Percentiles rank a stretch among this genome's conserved stretches.
Evolutionary conservation across 2,113 vertebrate genomes (phyloP).

Genomic region (Microcebus murinus): DNA sequence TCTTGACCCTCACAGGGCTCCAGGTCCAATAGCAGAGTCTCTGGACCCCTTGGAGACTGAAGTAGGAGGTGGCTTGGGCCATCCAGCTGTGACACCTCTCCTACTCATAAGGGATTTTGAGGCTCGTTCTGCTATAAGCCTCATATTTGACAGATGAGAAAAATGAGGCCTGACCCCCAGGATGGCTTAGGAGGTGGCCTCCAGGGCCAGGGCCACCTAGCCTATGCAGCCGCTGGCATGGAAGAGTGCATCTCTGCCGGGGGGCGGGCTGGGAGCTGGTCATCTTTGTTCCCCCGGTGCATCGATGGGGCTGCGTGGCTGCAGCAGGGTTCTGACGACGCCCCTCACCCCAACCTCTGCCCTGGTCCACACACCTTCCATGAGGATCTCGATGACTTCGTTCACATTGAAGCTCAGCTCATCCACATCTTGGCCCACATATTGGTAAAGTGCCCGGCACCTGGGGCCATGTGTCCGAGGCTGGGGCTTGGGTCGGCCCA

Average conservation of each 20-base stretch:
- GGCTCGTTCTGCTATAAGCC: neutral
- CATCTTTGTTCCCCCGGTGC: neutral
- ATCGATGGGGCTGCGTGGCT: neutral
- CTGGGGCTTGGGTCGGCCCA: conserved; percentile 87
- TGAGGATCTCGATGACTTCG: conserved; percentile 92
- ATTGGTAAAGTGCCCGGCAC: conserved; percentile 94
- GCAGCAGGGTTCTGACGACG: neutral
- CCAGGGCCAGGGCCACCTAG: too few species aligned
- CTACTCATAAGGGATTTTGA: neutral
- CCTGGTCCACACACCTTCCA: conserved; percentile 89
- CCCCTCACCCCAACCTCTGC: neutral
- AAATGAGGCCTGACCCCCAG: neutral
- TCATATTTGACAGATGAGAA: neutral
- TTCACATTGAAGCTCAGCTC: conserved; percentile 95
- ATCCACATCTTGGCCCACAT: conserved; percentile 94
- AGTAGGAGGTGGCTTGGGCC: neutral
- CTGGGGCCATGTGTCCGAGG: conserved; percentile 84
- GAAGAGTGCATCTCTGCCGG: neutral
- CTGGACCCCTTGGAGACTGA: neutral
- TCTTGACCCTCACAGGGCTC: neutral
- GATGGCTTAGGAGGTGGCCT: neutral
- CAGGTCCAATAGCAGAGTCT: neutral
- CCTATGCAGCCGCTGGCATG: fast-evolving
- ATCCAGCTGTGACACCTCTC: neutral
- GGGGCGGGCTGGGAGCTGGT: neutral